Evolutionary conservation across 64 coral and sea anemone species (phyloP), one percentile per base, ranked within the genome.

Genomic region (Dendronephthya gigantea): DNA sequence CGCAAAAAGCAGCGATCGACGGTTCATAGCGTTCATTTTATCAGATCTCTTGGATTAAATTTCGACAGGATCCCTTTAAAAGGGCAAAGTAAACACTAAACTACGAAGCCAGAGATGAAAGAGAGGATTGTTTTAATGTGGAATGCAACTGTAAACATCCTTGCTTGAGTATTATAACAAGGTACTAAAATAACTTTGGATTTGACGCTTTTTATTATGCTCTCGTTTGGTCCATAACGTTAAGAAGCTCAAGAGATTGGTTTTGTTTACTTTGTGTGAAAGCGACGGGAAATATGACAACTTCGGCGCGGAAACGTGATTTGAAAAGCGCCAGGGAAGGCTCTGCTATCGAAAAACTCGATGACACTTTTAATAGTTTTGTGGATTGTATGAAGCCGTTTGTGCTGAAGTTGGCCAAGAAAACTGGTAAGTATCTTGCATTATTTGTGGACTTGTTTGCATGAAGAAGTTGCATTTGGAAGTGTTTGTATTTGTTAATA

Each of bases 351-450:
- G 95, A 93, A 72, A 91, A 87, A 91, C 92, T 93, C 37, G 95
- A 98, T 51, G 92, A 68, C 14, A 87, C 86, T 72, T 90, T 98
- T 39, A 92, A 98, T 85, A 89, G 84, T 29, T 98, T 91, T 50
- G 36, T 98, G 45, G 92, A 93, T 45, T 87, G 93, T 49, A 98
- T 98, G 95, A 98, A 98, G 29, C 92, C 92, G 10, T 93, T 68
- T 68, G 95, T 98, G 2, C 87, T 98, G 38, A 87, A 92, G 16
- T 92, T 98, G 27, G 50, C 92, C 35, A 90, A 93, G 48, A 98
- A 98, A 86, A 83, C 91, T 89, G 95, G 95, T 93, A 97, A 83
- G 25, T 58, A 48, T 66, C 36, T 69, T 23, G 13, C 27, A 52
- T 65, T 45, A 25, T 83, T 83, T 66, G 32, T 29, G 65, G 25